A percentile compares a stretch with the other conserved stretches of the same genome.
Conservation (phyloP, 2,113 vertebrate genomes). For the Austrofundulus limnaeus region DNA sequence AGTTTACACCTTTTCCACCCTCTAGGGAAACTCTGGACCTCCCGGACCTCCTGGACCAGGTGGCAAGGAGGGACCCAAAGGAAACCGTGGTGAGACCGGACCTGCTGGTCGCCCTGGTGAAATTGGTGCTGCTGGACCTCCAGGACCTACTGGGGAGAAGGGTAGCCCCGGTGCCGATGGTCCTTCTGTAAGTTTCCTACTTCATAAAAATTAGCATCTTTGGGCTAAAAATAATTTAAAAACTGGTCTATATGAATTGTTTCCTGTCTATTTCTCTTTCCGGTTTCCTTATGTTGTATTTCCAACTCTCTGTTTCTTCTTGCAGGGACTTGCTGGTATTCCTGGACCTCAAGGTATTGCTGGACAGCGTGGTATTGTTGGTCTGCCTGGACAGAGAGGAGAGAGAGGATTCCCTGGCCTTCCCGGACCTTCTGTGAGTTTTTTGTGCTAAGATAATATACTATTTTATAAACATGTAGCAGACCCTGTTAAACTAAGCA, state of each 20-base stretch:
- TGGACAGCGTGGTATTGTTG: conserved; percentile 92
- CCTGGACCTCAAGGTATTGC: conserved; percentile 91
- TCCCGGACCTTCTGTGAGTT: conserved; percentile 87
- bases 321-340: conserved; percentile 85
- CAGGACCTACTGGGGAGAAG: conserved; percentile 90
- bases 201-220: not conserved
- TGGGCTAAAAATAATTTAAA: not conserved
- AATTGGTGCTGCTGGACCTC: conserved; percentile 84
- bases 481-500: not conserved
- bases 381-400: conserved; percentile 92
- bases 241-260: not conserved
- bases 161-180: conserved; percentile 89
- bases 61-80: conserved; percentile 95
- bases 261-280: not conserved
- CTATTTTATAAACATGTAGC: not conserved
- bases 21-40: conserved; percentile 90
- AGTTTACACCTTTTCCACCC: not conserved
- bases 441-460: not conserved
- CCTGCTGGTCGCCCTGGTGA: conserved; percentile 90
- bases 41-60: conserved; percentile 85
- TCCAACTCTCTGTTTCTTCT: not conserved
- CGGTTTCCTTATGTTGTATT: not conserved
- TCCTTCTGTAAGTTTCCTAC: conserved; percentile 81
- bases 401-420: conserved; percentile 94
- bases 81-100: conserved; percentile 94